phyloP scores from a whole-genome alignment of 2,888 invertebrate genomes.

The Eristalis intricaria region DNA sequence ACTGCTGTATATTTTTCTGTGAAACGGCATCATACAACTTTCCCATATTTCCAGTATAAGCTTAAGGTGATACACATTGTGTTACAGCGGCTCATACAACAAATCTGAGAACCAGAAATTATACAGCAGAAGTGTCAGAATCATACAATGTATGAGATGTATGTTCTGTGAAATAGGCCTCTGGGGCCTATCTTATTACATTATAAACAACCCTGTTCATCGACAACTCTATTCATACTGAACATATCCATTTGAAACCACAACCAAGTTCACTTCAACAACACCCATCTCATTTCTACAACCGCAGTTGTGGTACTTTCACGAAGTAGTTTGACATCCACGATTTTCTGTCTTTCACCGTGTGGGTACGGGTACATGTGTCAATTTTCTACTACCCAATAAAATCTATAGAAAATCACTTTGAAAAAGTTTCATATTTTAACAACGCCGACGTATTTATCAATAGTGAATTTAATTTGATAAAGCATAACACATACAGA shows the following conservation, averaged over 20 bases:
- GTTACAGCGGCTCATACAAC: too few relatives aligned
- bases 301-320: slow-evolving; percentile 14
- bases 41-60: too few relatives aligned
- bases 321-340: slow-evolving; percentile 36
- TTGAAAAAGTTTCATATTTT: slow-evolving; percentile 20
- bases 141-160: too few relatives aligned
- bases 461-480: slow-evolving; percentile 20
- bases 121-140: too few relatives aligned
- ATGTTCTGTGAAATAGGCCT: too few relatives aligned
- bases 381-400: slow-evolving; percentile 32
- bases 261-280: slow-evolving; percentile 5
- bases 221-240: neutral
- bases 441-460: slow-evolving; percentile 3
- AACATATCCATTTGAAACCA: slow-evolving; percentile 14
- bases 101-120: too few relatives aligned
- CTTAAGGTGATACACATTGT: too few relatives aligned
- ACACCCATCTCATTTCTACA: slow-evolving; percentile 6
- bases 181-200: too few relatives aligned
- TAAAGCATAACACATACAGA: slow-evolving; percentile 31
- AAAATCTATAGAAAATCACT: neutral
- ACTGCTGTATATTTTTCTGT: too few relatives aligned
- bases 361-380: slow-evolving; percentile 64
- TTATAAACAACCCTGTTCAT: too few relatives aligned
- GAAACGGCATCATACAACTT: too few relatives aligned
- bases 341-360: slow-evolving; percentile 56